Conservation (phyloP, 1,140 invertebrate genomes). For the Listronotus bonariensis region DNA sequence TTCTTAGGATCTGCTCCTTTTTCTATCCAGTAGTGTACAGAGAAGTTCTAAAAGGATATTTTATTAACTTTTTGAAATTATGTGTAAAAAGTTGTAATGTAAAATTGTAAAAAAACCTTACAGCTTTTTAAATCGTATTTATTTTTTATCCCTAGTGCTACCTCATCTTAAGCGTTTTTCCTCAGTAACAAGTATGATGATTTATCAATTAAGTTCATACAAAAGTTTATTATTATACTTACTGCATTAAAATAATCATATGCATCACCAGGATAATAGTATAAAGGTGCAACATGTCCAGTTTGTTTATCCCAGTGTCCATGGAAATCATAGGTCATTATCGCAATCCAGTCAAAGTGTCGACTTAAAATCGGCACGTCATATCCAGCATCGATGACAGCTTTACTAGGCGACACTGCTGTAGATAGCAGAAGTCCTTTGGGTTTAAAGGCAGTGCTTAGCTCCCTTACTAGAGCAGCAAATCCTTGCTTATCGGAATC, state of each 20-base stretch:
- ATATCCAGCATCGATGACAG: conserved; percentile 79
- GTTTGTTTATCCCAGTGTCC: conserved; percentile 90
- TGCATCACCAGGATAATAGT: conserved; percentile 71
- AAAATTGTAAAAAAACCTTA: no score
- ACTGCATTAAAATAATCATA: conserved; percentile 78
- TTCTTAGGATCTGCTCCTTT: conserved; percentile 74
- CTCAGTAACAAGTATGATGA: no score
- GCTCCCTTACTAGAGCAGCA: conserved; percentile 69
- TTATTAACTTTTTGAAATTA: no score
- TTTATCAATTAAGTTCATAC: no score
- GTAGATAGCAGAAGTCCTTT: conserved; percentile 75
- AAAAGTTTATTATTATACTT: no score
- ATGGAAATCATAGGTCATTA: conserved; percentile 90
- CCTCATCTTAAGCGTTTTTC: no score
- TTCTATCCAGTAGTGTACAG: conserved; percentile 78
- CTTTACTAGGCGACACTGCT: conserved; percentile 83
- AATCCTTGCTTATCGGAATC: conserved; percentile 65
- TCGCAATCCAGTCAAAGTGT: conserved; percentile 85
- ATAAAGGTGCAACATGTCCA: conserved; percentile 83
- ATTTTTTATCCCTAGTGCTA: no score
- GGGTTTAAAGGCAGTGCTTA: conserved; percentile 71
- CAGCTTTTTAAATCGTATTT: no score
- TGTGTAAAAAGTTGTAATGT: no score
- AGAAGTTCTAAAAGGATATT: conserved; percentile 68
- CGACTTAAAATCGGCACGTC: conserved; percentile 70